Evolutionary conservation across 2,113 vertebrate genomes (phyloP), one percentile per base, ranked within the genome.

Genomic region (Calidris pugnax): DNA sequence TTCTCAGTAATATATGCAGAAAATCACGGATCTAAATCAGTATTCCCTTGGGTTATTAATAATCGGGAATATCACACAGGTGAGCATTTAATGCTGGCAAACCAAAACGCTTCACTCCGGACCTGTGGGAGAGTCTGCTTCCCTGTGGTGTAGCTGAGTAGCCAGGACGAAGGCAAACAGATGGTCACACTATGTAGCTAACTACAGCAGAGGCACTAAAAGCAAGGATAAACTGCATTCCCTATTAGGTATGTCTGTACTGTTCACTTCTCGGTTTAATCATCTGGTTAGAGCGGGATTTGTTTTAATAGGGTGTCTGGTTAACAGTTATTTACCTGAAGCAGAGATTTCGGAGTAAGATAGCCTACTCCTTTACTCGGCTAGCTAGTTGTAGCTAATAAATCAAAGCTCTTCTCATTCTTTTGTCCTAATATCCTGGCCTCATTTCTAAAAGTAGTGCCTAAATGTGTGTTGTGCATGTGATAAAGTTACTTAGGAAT

Each of bases 401-500:
- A 90, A 87, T 47, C 26, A 91, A 75, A 71, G 32, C 17, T 48
- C 56, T 90, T 96, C n/a, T 60, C 35, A 72, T 81, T 74, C 33
- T 77, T 94, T 75, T 85, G 60, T 53, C 84, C 71, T 81, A 85
- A 80, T 90, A 78, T n/a, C 47, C 37, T 81, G 75, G 18, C 63
- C 90, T 92, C 26, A 14, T 91, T 94, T 83, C 78, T 78, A 91
- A 90, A 83, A 86, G 63, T n/a, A 78, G 41, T 80, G 32, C 33
- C 72, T 48, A 62, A 63, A 59, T 47, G 4, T 55, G 41, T 83
- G 72, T 17, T 71, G 51, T 30, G 20, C 53, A 55, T 62, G 32
- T 86, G 75, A 91, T 24, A 80, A 50, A 63, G 17, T 63, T 45
- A 73, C 17, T 55, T 66, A 66, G 7, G 47, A 77, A 86, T 74